Evolutionary conservation across 2,888 invertebrate species (phyloP).

Genomic region (Tholera decimalis): DNA sequence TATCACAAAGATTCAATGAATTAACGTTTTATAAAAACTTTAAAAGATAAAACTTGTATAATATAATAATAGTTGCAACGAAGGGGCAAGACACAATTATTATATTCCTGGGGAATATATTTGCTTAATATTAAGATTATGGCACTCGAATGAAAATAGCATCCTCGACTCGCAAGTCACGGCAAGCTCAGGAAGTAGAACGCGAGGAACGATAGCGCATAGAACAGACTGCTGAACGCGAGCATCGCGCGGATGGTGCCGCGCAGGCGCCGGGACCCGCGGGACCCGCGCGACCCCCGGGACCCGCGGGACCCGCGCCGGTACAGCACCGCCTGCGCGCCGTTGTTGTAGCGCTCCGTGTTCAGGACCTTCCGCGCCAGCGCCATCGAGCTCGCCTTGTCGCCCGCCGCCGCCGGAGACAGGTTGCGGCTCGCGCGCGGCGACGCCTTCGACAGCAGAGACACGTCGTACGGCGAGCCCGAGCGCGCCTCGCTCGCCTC

Average conservation of each 20-base stretch:
- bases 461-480: conserved; percentile 26
- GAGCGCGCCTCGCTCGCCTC: not conserved
- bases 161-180: conserved; percentile 51
- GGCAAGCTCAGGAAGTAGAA: conserved; percentile 87
- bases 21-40: conserved; percentile 5
- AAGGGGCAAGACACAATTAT: not conserved
- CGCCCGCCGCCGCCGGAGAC: conserved; percentile 62
- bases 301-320: conserved; percentile 71
- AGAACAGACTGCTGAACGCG: conserved; percentile 87
- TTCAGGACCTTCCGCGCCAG: conserved; percentile 75
- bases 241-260: conserved; percentile 90
- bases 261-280: conserved; percentile 73
- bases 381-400: conserved; percentile 62
- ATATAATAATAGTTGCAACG: conserved; percentile 7
- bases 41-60: conserved; percentile 9
- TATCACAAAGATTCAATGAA: conserved; percentile 13
- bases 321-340: conserved; percentile 79
- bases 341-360: conserved; percentile 78
- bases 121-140: conserved; percentile 32
- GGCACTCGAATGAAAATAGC: conserved; percentile 42
- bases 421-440: conserved; percentile 64
- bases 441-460: conserved; percentile 56
- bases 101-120: conserved; percentile 1
- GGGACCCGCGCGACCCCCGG: conserved; percentile 70
- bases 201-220: conserved; percentile 82